Evolutionary conservation across 2,888 invertebrate genomes (phyloP).

Genomic region (Acrocera orbiculus): DNA sequence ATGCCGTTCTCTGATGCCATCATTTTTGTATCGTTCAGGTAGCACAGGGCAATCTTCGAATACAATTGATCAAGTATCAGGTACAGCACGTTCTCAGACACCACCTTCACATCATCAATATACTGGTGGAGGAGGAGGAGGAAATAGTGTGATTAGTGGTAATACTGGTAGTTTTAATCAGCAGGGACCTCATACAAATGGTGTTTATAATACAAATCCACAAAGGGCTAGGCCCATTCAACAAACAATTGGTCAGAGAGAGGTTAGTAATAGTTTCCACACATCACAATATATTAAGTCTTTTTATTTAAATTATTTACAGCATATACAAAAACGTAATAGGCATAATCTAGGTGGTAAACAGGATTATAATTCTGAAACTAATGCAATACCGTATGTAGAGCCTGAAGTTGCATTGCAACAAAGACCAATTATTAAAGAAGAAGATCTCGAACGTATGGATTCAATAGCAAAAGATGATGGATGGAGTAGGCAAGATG

Average conservation of each 20-base stretch:
- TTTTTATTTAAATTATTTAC: too few relatives aligned
- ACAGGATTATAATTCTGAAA: constrained; percentile 21
- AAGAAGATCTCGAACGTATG: constrained; percentile 81
- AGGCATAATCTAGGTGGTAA: constrained; percentile 12
- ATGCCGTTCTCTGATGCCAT: constrained; percentile 57
- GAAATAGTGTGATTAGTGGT: constrained; percentile 6
- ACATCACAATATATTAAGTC: constrained; percentile 19
- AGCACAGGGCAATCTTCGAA: constrained; percentile 17
- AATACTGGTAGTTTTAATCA: too few relatives aligned
- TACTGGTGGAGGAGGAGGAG: constrained; percentile 17
- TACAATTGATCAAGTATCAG: constrained; percentile 7
- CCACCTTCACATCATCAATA: constrained; percentile 21
- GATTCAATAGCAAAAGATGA: constrained; percentile 78
- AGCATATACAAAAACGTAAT: too few relatives aligned
- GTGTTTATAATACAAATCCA: too few relatives aligned
- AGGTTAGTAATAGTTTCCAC: constrained; percentile 19
- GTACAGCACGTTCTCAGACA: constrained; percentile 13
- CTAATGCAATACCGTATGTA: constrained; percentile 19
- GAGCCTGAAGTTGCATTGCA: constrained; percentile 43
- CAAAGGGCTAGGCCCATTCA: too few relatives aligned
- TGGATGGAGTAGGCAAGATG: constrained; percentile 85
- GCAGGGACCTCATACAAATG: too few relatives aligned
- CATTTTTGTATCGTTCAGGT: constrained; percentile 42
- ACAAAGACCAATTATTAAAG: constrained; percentile 75
- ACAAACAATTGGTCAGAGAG: too few relatives aligned